Evolutionary conservation across 2,113 vertebrate species (phyloP), one percentile per base, ranked within the genome.

Genomic region (Pangasianodon hypophthalmus): DNA sequence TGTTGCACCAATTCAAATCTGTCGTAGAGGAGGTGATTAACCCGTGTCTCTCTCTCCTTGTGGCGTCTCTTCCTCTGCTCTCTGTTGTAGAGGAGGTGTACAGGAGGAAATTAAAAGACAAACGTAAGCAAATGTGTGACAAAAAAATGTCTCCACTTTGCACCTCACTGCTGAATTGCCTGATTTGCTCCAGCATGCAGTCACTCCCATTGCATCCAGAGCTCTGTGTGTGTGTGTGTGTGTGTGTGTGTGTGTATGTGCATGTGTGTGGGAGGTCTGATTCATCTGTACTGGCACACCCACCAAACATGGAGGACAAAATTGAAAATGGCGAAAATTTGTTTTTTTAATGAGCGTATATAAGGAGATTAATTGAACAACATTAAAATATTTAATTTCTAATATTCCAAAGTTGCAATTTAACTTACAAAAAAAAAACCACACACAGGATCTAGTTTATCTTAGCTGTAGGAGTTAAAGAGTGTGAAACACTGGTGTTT

Each of bases 21-120:
- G n/a, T 82, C 48, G 37, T 21, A 41, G 85, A 75, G 69, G 5
- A 14, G 84, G 88, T 90, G n/a, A 88, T 87, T 91, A 91, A 91
- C 75, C 18, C 52, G 85, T 93, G 82, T 88, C 86, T 82, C 85
- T 64, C 92, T 86, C 62, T 90, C 90, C 82, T 83, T 84, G 73
- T 84, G 71, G 84, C 92, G 73, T 90, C 84, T 86, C 87, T 50
- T 62, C 91, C 90, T 92, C 85, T 94, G 95, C 93, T 92, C 93
- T 91, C 94, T 95, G 93, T 91, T 94, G 92, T 96, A 97, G 97
- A 97, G 95, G 97, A 97, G 95, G 95, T 96, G 93, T 97, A 96
- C 96, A 97, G 95, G 96, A 97, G 96, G 95, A 97, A 97, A 93
- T 97, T 98, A 94, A 97, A 97, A 95, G 97, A 97, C 93, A 98